Conservation (phyloP, 2,888 invertebrate genomes). For the Hydraecia micacea region DNA sequence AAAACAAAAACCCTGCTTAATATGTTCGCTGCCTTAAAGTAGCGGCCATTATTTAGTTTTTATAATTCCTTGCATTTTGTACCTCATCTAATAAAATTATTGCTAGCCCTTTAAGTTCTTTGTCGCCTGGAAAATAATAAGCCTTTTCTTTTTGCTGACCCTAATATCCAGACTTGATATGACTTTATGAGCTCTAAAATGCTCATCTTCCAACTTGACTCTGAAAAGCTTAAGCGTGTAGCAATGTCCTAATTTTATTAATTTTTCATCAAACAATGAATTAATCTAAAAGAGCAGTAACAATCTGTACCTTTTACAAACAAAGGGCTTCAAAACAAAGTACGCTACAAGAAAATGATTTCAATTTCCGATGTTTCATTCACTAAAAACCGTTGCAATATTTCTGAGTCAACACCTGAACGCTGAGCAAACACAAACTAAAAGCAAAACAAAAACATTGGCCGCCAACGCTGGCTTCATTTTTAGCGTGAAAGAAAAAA, state of each 20-base stretch:
- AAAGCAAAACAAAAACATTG: conserved; percentile 70
- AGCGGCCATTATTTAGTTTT: no score
- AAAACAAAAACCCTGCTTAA: no score
- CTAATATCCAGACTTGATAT: background rate
- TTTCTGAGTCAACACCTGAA: conserved; percentile 79
- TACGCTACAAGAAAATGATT: conserved; percentile 62
- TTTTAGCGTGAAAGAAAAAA: conserved; percentile 72
- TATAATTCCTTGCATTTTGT: no score
- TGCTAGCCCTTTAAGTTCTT: no score
- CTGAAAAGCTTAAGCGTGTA: background rate
- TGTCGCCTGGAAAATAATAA: no score
- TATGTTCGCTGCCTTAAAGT: no score
- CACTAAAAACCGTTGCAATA: conserved; percentile 75
- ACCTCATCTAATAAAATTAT: no score
- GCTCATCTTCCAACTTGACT: background rate
- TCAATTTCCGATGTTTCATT: conserved; percentile 72
- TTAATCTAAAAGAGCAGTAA: background rate
- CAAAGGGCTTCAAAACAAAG: conserved; percentile 24
- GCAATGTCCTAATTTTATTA: background rate
- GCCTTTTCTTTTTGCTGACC: background rate
- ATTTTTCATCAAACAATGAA: background rate
- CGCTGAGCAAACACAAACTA: conserved; percentile 69
- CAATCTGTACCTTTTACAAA: background rate
- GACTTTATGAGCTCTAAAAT: background rate
- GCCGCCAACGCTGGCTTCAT: conserved; percentile 66